These are phyloP conservation scores for Drosophila parabipectinata DNA, from an alignment of 1,140 invertebrate genomes.

Conservation along the genomic window DNA sequence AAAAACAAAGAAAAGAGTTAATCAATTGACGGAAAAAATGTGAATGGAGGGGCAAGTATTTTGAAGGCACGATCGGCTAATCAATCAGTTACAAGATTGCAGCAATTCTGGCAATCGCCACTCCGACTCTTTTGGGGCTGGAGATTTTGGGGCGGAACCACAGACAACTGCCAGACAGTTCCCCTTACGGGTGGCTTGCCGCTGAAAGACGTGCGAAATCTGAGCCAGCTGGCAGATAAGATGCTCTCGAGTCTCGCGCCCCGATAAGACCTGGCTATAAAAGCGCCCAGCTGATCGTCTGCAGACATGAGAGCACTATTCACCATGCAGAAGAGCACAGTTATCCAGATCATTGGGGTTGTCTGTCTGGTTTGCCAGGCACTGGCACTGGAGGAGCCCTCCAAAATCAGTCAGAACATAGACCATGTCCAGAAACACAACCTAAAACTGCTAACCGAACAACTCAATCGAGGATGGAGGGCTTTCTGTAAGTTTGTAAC, in stretches of 20 bases:
- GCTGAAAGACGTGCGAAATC: conserved; percentile 39
- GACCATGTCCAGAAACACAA: conserved; percentile 66
- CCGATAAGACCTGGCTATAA: conserved; percentile 46
- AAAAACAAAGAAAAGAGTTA: conserved; percentile 11
- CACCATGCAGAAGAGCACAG: conserved; percentile 19
- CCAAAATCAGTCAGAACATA: conserved; percentile 14
- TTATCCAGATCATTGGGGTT: conserved; percentile 14
- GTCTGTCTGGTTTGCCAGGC: conserved; percentile 23
- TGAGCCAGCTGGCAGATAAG: conserved; percentile 35
- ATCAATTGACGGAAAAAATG: conserved; percentile 40
- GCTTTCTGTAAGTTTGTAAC: conserved; percentile 70
- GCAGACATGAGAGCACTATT: conserved; percentile 31
- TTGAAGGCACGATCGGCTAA: conserved; percentile 29
- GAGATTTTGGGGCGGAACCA: conserved; percentile 33
- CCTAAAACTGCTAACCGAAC: conserved; percentile 61
- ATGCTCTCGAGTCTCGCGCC: background rate
- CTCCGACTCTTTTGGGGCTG: conserved; percentile 5
- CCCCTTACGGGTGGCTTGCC: background rate
- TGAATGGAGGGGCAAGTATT: conserved; percentile 37
- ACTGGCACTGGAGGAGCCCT: background rate
- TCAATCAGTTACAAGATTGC: conserved; percentile 29
- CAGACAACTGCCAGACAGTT: conserved; percentile 54
- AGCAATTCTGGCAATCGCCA: background rate
- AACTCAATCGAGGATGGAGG: conserved; percentile 66
- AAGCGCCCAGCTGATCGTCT: conserved; percentile 21